Base-by-base conservation (phyloP, 2,797 vertebrate species). In the Muscicapa striata region DNA sequence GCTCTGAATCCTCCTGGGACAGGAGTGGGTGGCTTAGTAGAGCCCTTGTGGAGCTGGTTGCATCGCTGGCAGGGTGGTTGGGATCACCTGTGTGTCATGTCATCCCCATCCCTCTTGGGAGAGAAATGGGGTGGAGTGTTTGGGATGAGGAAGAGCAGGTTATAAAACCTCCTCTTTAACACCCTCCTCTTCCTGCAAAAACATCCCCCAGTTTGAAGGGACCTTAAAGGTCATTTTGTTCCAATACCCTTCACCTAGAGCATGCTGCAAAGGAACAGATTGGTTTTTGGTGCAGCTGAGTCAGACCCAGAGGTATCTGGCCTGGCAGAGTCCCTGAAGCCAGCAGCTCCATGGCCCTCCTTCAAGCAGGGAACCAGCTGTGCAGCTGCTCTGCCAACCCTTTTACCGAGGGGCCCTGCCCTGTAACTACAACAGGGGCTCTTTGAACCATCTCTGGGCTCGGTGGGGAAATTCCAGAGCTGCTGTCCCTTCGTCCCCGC, bases 401-500 rank as follows among this genome's bases (percentile, higher is more conserved):
- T 36, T 93, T 30, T 40, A 43, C 29, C 0, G 1, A 82, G 52
- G 10, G 32, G 21, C 48, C 3, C 1, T 79, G 63, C 20, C 46
- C 36, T 80, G 13, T 36, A 49, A 52, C 68, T 78, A 34, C 92
- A 85, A 62, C 73, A 86, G 93, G 64, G 19, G 24, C 40, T 91
- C 73, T 93, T 85, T 93, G 84, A 94, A 27, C 64, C 13, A 9
- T 80, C 54, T 62, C 54, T 0, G 1, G 51, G 30, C 75, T 77
- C 11, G 6, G 45, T 64, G 40, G 66, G 69, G 84, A 89, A 92
- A 91, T 95, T 91, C 55, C 91, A 95, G 92, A 89, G 55, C 82
- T 1, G 15, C 82, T 85, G 66, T 94, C 82, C 62, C 54, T 51
- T 68, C 2, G 0, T 92, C 69, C 58, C 72, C 55, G 26, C 0